Conservation (phyloP, 1,140 invertebrate species). For the Sycobia sp. region DNA sequence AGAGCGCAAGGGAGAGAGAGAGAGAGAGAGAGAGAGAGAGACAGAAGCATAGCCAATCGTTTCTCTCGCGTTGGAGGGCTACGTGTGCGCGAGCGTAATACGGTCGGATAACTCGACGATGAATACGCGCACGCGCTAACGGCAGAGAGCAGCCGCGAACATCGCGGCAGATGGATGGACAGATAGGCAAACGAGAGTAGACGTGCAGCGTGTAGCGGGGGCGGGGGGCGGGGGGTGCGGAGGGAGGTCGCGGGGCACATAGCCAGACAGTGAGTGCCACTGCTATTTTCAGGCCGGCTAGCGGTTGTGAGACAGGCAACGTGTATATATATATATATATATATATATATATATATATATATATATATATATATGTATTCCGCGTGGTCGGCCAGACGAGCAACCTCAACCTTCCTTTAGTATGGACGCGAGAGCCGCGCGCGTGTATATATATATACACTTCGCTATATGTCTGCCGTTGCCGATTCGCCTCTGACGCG, state of each 20-base stretch:
- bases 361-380: too few species aligned
- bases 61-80: too few species aligned
- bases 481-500: too few species aligned
- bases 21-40: too few species aligned
- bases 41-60: too few species aligned
- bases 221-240: neutral
- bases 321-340: too few species aligned
- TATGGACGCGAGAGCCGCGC: constrained; percentile 7
- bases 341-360: too few species aligned
- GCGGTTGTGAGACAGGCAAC: constrained; percentile 32
- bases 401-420: constrained; percentile 40
- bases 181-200: constrained; percentile 11
- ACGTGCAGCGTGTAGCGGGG: neutral
- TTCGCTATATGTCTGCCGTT: too few species aligned
- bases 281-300: constrained; percentile 48
- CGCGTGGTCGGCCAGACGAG: too few species aligned
- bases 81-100: neutral
- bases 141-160: neutral
- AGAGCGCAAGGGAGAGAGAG: too few species aligned
- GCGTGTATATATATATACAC: too few species aligned
- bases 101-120: neutral
- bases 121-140: neutral
- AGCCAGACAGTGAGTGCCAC: constrained; percentile 54
- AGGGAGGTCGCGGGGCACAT: constrained; percentile 44
- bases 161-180: constrained; percentile 12